These are phyloP conservation scores for Armadillidium nasatum DNA, from an alignment of 1,140 invertebrate species.

Conservation along the genomic window DNA sequence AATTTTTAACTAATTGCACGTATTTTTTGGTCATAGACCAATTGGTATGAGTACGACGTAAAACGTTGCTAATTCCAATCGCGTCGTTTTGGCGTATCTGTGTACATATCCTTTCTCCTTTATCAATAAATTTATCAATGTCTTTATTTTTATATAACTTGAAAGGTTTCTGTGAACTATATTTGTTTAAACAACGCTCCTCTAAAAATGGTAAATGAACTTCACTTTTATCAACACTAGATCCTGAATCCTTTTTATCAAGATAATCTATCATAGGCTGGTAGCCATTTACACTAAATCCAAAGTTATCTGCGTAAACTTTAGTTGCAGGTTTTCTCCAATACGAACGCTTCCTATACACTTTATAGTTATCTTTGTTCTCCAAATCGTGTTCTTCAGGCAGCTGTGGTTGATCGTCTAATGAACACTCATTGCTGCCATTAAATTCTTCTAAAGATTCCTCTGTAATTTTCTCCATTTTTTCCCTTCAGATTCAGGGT, in stretches of 20 bases:
- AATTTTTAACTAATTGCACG: conserved; percentile 33
- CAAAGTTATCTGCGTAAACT: conserved; percentile 72
- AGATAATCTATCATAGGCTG: conserved; percentile 78
- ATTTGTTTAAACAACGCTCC: conserved; percentile 61
- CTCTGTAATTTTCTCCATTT: too few relatives aligned
- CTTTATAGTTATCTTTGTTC: conserved; percentile 35
- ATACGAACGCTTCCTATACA: conserved; percentile 36
- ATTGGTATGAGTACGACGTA: conserved; percentile 41
- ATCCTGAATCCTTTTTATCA: conserved; percentile 55
- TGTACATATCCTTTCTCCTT: conserved; percentile 40
- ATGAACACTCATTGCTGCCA: too few relatives aligned
- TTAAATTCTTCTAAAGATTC: too few relatives aligned
- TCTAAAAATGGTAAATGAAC: conserved; percentile 67
- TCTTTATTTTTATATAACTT: conserved; percentile 39
- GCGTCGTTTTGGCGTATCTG: conserved; percentile 44
- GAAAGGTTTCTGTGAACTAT: conserved; percentile 48
- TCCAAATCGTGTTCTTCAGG: background rate
- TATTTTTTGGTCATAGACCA: conserved; percentile 44
- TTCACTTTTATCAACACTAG: conserved; percentile 48
- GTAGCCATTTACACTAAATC: conserved; percentile 71
- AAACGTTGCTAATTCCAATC: conserved; percentile 34
- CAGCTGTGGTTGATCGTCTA: too few relatives aligned
- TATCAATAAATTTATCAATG: conserved; percentile 38
- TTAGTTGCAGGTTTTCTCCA: conserved; percentile 57
- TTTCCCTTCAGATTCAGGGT: too few relatives aligned